phyloP scores from a whole-genome alignment of 35 echinoderm and acorn worm species.

The Eucidaris tribuloides region DNA sequence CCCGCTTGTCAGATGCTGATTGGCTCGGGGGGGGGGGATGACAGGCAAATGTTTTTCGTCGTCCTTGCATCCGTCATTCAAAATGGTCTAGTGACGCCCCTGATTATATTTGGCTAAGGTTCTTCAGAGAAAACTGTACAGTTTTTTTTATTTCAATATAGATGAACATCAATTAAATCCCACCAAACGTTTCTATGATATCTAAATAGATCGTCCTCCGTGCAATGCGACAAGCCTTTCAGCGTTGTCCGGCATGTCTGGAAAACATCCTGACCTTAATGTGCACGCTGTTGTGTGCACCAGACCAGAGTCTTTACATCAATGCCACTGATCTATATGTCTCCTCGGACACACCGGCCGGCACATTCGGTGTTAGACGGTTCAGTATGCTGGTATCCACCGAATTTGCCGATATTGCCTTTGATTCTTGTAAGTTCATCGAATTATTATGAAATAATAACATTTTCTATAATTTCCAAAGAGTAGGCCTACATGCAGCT shows the following conservation, averaged over 20 bases:
- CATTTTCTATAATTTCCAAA: no score
- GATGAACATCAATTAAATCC: neutral
- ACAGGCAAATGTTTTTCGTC: no score
- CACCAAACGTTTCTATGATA: neutral
- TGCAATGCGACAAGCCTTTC: slow-evolving; percentile 31
- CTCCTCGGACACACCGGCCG: neutral
- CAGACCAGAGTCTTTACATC: slow-evolving; percentile 36
- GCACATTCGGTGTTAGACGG: neutral
- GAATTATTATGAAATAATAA: no score
- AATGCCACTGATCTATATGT: neutral
- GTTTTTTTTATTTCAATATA: no score
- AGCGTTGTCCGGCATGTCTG: slow-evolving; percentile 56
- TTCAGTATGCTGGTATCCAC: slow-evolving; percentile 15
- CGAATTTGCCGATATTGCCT: slow-evolving; percentile 30
- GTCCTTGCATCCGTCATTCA: no score
- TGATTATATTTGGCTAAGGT: neutral
- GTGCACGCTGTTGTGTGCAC: slow-evolving; percentile 45
- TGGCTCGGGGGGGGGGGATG: no score
- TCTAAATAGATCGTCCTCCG: neutral
- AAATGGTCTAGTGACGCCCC: no score
- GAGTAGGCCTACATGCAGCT: no score
- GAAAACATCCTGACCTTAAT: slow-evolving; percentile 49
- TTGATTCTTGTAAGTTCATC: slow-evolving; percentile 42
- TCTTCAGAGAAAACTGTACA: neutral
- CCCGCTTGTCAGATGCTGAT: no score